Percentiles rank a stretch among this genome's conserved stretches.
phyloP scores from a whole-genome alignment of 2,888 invertebrate genomes.

The Melanotus villosus region DNA sequence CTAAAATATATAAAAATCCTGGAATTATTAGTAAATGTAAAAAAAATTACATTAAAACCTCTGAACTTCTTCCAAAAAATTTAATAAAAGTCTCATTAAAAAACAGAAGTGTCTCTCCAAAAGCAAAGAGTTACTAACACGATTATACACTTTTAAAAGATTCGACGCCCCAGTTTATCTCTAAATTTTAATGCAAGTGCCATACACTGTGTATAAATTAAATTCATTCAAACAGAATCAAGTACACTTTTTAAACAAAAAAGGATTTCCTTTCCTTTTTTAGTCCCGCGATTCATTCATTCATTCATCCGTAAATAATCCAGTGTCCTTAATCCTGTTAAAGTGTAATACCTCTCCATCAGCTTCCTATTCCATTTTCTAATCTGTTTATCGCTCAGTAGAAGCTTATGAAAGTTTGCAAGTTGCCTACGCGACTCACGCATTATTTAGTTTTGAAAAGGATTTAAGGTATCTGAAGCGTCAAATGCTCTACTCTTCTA shows the following conservation, averaged over 20 bases:
- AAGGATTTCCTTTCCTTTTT: not conserved
- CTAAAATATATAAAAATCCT: too few species aligned
- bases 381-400: slow-evolving; percentile 66
- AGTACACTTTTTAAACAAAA: not conserved
- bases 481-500: not conserved
- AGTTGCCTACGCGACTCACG: slow-evolving; percentile 53
- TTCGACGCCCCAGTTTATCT: too few species aligned
- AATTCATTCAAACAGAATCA: too few species aligned
- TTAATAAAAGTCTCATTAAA: too few species aligned
- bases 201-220: too few species aligned
- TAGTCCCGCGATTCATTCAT: slow-evolving; percentile 38
- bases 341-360: slow-evolving; percentile 65
- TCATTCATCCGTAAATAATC: slow-evolving; percentile 58
- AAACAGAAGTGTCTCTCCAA: too few species aligned
- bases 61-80: too few species aligned
- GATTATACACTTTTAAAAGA: too few species aligned
- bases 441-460: slow-evolving; percentile 58
- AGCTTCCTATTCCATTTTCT: slow-evolving; percentile 65
- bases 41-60: too few species aligned
- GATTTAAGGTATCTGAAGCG: slow-evolving; percentile 44
- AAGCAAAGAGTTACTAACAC: too few species aligned
- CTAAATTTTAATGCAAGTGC: not conserved
- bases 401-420: slow-evolving; percentile 60
- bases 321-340: slow-evolving; percentile 65
- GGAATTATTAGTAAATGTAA: too few species aligned